Evolutionary conservation across 1,140 invertebrate genomes (phyloP).

Genomic region (Dolichoris vasculosae): DNA sequence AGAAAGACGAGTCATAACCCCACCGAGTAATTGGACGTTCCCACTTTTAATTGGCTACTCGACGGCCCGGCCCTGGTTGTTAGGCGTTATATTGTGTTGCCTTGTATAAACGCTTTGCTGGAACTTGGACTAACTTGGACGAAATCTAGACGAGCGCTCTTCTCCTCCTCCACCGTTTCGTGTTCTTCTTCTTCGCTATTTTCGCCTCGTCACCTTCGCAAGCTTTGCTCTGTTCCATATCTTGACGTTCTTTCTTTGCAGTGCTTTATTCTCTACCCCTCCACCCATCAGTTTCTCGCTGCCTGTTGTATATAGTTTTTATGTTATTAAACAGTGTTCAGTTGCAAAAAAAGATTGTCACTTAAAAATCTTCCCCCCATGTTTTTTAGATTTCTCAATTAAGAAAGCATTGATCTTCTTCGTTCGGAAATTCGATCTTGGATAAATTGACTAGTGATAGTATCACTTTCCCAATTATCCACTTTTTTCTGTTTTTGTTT

Average conservation of each 20-base stretch:
- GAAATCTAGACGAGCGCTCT: slow-evolving; percentile 46
- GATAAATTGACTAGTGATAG: background rate
- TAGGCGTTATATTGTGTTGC: slow-evolving; percentile 68
- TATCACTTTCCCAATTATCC: background rate
- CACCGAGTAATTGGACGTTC: slow-evolving; percentile 70
- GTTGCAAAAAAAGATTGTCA: slow-evolving; percentile 58
- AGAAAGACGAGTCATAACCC: slow-evolving; percentile 66
- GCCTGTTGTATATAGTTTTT: slow-evolving; percentile 71
- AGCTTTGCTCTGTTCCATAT: slow-evolving; percentile 5
- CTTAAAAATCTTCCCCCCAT: slow-evolving; percentile 30
- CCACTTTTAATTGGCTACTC: slow-evolving; percentile 72
- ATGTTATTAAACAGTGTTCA: slow-evolving; percentile 72
- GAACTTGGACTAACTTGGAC: slow-evolving; percentile 57
- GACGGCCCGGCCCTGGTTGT: slow-evolving; percentile 66
- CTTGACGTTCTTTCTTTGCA: too few species aligned
- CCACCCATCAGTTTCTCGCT: background rate
- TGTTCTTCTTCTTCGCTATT: slow-evolving; percentile 14
- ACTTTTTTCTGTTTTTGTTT: too few species aligned
- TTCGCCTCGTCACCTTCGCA: slow-evolving; percentile 20
- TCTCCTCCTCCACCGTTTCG: too few species aligned
- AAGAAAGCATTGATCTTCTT: slow-evolving; percentile 38
- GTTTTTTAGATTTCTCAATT: slow-evolving; percentile 62
- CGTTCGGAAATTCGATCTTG: background rate
- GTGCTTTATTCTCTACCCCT: background rate
- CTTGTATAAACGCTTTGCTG: slow-evolving; percentile 64